Conservation (phyloP, 2,888 invertebrate species). For the Leptopilina syphax region DNA sequence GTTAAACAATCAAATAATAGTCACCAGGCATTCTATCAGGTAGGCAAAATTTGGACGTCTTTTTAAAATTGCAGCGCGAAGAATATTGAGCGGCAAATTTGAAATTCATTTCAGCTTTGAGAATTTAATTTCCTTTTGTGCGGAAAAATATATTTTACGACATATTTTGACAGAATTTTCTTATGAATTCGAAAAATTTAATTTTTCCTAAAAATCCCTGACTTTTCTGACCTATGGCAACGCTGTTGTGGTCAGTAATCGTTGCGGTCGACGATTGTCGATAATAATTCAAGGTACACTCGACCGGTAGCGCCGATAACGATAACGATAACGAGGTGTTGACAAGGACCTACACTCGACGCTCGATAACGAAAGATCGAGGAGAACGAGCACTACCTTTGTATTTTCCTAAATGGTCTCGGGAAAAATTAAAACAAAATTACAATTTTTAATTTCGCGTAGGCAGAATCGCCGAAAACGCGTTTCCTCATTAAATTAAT, state of each 20-base stretch:
- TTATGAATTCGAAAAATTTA: no score
- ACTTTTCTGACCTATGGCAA: background rate
- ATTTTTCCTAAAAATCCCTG: no score
- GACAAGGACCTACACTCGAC: conserved; percentile 30
- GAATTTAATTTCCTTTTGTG: no score
- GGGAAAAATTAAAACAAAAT: no score
- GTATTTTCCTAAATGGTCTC: background rate
- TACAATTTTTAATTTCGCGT: no score
- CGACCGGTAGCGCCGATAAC: conserved; percentile 64
- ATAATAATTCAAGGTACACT: conserved; percentile 66
- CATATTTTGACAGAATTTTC: no score
- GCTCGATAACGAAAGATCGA: conserved; percentile 28
- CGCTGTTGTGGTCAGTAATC: conserved; percentile 58
- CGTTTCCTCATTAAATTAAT: no score
- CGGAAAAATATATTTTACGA: no score
- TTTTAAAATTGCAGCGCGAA: background rate
- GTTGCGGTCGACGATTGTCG: conserved; percentile 69
- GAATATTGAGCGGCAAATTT: background rate
- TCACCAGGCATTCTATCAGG: background rate
- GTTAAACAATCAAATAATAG: background rate
- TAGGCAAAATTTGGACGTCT: background rate
- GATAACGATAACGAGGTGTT: conserved; percentile 43
- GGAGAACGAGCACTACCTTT: background rate
- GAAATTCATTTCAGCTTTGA: no score
- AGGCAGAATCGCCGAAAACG: no score